phyloP scores from a whole-genome alignment of 2,888 invertebrate genomes.

The Acrobasis suavella region DNA sequence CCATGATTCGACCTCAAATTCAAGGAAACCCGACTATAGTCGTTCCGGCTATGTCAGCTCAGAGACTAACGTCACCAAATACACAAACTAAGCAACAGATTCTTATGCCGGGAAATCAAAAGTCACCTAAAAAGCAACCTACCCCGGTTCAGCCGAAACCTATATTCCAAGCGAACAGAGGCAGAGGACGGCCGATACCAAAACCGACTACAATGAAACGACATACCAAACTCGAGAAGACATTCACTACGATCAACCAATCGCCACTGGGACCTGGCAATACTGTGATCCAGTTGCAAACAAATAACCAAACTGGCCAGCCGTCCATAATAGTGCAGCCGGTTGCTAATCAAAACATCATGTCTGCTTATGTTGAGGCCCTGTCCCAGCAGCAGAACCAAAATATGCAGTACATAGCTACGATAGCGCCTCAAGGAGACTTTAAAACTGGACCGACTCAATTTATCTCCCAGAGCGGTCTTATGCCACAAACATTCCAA shows the following conservation, averaged over 20 bases:
- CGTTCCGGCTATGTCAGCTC: conserved; percentile 73
- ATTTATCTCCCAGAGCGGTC: conserved; percentile 78
- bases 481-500: conserved; percentile 83
- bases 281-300: conserved; percentile 82
- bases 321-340: conserved; percentile 88
- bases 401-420: conserved; percentile 89
- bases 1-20: conserved; percentile 75
- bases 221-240: conserved; percentile 76
- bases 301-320: conserved; percentile 78
- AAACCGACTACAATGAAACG: conserved; percentile 75
- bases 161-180: conserved; percentile 72
- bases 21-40: conserved; percentile 77
- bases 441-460: conserved; percentile 81
- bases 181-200: conserved; percentile 71
- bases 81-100: conserved; percentile 74
- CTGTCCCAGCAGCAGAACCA: conserved; percentile 87
- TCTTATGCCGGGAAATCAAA: conserved; percentile 69
- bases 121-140: conserved; percentile 77
- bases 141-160: conserved; percentile 75
- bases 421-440: conserved; percentile 84
- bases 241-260: conserved; percentile 74
- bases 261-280: conserved; percentile 70
- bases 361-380: conserved; percentile 86
- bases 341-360: conserved; percentile 81
- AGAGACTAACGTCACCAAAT: conserved; percentile 71